Base-by-base conservation (phyloP, 2,113 vertebrate genomes). In the Chaetops frenatus region DNA sequence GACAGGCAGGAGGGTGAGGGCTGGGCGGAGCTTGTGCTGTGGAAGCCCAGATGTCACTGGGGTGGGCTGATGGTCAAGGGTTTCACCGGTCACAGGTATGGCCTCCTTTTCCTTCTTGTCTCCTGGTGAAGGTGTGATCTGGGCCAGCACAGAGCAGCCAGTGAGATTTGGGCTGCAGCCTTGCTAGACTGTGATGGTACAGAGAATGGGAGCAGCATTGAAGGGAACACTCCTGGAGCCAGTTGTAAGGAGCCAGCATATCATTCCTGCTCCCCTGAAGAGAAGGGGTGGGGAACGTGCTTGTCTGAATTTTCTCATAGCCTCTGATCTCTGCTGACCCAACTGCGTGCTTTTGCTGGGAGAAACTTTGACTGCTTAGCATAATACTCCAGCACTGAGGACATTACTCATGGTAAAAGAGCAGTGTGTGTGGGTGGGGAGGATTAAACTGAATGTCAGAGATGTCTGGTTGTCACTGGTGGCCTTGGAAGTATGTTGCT, bases 291-390 rank as follows among this genome's bases (percentile, higher is more conserved):
- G 50, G 60, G 87, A 96, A 92, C 10, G 0, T 80, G 54, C 85
- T 66, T 62, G 50, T 71, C 79, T 83, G 95, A 89, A 22, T 82
- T 96, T 95, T 96, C 94, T 94, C 92, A 88, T 70, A 92, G 92
- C 93, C 93, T 95, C 81, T 97, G 94, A 94, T 96, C 93, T 90
- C 74, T 93, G 93, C 91, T 96, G 96, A 96, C 91, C 96, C 92
- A 86, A 79, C 94, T 94, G 89, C 89, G 38, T 95, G 81, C 58
- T 95, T 95, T 93, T 51, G 56, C 79, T 93, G 70, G 71, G 85
- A 94, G 94, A 86, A 93, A 47, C 67, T 72, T 58, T 6, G 42
- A 47, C 84, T 94, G 87, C 81, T 81, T 82, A 91, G 71, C 74
- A 51, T 86, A 90, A 29, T 70, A 70, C n/a, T 90, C 24, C 54